phyloP scores from a whole-genome alignment of 2,113 vertebrate genomes.

The Martes martes region DNA sequence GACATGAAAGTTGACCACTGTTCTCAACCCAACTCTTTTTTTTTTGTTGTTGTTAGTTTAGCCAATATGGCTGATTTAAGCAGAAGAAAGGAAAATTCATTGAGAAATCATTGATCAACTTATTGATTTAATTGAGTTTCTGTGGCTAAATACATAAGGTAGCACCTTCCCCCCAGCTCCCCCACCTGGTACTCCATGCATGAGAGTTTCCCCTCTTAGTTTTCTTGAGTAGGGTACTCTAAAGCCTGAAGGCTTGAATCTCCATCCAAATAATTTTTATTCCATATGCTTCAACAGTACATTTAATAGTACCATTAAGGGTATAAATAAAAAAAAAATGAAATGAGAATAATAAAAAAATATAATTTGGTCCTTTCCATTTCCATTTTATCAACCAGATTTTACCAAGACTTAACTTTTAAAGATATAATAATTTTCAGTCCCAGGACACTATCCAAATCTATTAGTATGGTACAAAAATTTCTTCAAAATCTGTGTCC shows the following conservation, averaged over 20 bases:
- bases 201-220: neutral
- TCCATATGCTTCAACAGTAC: neutral
- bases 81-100: neutral
- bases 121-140: neutral
- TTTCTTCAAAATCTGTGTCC: neutral
- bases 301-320: neutral
- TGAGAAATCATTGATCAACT: neutral
- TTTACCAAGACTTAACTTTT: conserved; percentile 1
- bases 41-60: neutral
- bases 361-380: neutral
- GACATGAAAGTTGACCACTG: neutral
- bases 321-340: neutral
- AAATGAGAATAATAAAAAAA: neutral
- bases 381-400: neutral
- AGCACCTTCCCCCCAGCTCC: too few species aligned
- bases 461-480: neutral
- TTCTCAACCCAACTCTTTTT: neutral
- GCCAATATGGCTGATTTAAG: conserved; percentile 6
- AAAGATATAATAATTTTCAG: neutral
- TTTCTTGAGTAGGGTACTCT: neutral
- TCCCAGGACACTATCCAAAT: neutral
- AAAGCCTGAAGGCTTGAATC: neutral
- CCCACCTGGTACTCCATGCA: rapidly evolving
- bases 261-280: neutral
- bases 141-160: neutral